These are phyloP conservation scores for Pelobates cultripes DNA, from an alignment of 2,797 vertebrate species.

Conservation along the genomic window DNA sequence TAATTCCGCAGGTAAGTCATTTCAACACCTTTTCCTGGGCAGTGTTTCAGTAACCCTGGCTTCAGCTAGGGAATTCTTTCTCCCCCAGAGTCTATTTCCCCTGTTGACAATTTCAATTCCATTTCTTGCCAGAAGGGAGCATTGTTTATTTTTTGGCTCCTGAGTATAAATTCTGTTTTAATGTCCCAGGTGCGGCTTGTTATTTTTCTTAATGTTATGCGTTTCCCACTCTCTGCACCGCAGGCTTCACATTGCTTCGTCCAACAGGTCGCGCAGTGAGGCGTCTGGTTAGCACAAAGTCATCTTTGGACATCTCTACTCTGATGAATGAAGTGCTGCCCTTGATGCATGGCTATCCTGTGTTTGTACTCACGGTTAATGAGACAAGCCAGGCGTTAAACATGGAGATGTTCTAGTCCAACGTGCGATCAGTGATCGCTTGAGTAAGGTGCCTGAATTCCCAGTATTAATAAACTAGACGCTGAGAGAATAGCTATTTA, in stretches of 20 bases:
- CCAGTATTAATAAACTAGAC: slow-evolving; percentile 42
- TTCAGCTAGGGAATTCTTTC: no score
- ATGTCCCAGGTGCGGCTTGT: neutral
- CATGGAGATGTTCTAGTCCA: slow-evolving; percentile 60
- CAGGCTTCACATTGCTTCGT: neutral
- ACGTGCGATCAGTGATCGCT: slow-evolving; percentile 59
- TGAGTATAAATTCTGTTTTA: slow-evolving; percentile 1
- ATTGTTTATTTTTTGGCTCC: no score
- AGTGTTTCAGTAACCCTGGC: no score
- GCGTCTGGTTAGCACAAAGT: no score
- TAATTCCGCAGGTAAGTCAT: no score
- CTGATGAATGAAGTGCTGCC: neutral
- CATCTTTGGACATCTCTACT: no score
- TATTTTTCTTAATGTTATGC: no score
- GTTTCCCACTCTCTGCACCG: neutral
- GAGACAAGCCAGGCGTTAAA: slow-evolving; percentile 63
- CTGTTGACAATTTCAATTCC: no score
- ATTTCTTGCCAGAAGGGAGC: no score
- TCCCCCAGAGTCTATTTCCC: no score
- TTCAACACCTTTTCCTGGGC: no score
- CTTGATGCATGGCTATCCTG: slow-evolving; percentile 58
- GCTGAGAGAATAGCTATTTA: neutral
- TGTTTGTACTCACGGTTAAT: slow-evolving; percentile 55
- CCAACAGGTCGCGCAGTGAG: neutral
- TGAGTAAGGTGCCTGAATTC: slow-evolving; percentile 57